Evolutionary conservation across 2,797 vertebrate species (phyloP).

Genomic region (Babyrousa celebensis): DNA sequence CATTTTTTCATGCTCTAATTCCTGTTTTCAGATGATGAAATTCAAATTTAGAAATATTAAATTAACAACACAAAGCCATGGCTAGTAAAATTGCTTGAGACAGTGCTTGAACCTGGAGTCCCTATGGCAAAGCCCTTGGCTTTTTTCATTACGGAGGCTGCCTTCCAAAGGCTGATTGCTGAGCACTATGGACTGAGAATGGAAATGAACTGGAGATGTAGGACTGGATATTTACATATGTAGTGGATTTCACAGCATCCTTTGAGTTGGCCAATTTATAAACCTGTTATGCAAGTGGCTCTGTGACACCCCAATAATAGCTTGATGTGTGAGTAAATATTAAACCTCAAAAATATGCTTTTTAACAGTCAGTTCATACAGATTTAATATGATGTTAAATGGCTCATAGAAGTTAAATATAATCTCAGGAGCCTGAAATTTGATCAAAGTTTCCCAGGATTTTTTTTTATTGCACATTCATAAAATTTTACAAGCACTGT

Average conservation of each 20-base stretch:
- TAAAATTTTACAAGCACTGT: slow-evolving; percentile 77
- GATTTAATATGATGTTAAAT: slow-evolving; percentile 62
- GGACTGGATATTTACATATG: background rate
- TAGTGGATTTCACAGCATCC: background rate
- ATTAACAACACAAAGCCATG: background rate
- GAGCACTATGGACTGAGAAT: background rate
- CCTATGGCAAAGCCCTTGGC: background rate
- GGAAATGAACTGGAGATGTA: background rate
- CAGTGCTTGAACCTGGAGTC: background rate
- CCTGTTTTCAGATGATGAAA: background rate
- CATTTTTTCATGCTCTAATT: background rate
- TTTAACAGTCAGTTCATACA: background rate
- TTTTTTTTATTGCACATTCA: background rate
- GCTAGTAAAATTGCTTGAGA: background rate
- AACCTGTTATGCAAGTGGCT: background rate
- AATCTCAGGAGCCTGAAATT: slow-evolving; percentile 12
- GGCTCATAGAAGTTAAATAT: slow-evolving; percentile 30
- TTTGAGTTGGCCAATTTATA: slow-evolving; percentile 46
- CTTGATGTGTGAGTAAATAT: slow-evolving; percentile 57
- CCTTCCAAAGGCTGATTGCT: background rate
- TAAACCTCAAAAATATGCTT: slow-evolving; percentile 61
- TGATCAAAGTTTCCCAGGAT: slow-evolving; percentile 62
- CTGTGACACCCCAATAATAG: background rate
- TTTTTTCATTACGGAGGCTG: background rate
- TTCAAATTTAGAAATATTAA: slow-evolving; percentile 37